phyloP scores from a whole-genome alignment of 2,797 vertebrate species.

The Falco concolor region DNA sequence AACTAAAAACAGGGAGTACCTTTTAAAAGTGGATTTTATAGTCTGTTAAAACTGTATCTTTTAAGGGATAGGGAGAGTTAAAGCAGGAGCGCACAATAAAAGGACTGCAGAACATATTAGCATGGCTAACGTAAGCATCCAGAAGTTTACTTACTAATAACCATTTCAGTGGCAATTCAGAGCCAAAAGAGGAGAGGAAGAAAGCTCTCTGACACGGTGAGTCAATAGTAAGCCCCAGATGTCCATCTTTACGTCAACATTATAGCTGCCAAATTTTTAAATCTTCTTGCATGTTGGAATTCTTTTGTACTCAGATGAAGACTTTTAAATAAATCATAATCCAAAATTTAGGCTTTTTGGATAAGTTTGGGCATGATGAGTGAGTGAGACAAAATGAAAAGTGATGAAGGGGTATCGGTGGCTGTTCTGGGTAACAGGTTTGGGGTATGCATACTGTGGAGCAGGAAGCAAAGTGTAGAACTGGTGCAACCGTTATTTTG shows the following conservation, averaged over 20 bases:
- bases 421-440: not conserved
- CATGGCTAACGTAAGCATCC: slow-evolving; percentile 47
- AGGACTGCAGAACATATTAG: slow-evolving; percentile 10
- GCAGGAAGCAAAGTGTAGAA: not conserved
- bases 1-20: not conserved
- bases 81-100: slow-evolving; percentile 42
- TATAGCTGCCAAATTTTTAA: not conserved
- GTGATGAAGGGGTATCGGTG: not conserved
- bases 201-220: not conserved
- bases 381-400: not conserved
- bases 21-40: slow-evolving; percentile 42
- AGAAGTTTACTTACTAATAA: slow-evolving; percentile 60
- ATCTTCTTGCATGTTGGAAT: not conserved
- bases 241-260: slow-evolving; percentile 7
- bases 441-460: not conserved
- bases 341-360: not conserved
- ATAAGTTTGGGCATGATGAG: not conserved
- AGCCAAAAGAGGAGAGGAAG: slow-evolving; percentile 1
- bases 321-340: not conserved
- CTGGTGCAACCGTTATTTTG: not conserved
- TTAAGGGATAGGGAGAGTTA: slow-evolving; percentile 17
- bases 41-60: slow-evolving; percentile 22
- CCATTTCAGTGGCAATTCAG: slow-evolving; percentile 19
- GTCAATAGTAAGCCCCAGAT: slow-evolving; percentile 20
- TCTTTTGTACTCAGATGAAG: not conserved